These are phyloP conservation scores for Hypomecis punctinalis DNA, from an alignment of 2,888 invertebrate species.

Conservation along the genomic window DNA sequence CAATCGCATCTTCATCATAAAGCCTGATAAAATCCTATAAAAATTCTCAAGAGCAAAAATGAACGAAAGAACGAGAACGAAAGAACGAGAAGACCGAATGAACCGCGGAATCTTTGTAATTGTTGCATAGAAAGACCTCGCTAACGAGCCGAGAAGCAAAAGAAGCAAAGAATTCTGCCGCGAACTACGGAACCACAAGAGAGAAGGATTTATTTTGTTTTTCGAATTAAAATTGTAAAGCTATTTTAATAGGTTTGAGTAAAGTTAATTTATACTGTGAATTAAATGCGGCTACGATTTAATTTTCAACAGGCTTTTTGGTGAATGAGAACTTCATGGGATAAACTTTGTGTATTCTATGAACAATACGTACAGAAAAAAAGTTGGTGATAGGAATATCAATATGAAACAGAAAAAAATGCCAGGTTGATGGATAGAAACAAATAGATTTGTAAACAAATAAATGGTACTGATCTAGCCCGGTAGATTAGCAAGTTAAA, in stretches of 20 bases:
- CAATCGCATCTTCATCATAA: conserved; percentile 23
- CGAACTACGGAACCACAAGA: conserved; percentile 1
- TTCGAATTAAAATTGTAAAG: neutral
- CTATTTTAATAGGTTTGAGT: neutral
- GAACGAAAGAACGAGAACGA: conserved; percentile 10
- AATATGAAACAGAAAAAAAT: no score
- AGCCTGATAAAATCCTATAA: conserved; percentile 24
- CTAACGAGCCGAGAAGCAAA: conserved; percentile 58
- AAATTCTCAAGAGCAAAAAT: conserved; percentile 11
- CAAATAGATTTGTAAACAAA: no score
- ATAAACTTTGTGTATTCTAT: no score
- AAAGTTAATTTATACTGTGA: no score
- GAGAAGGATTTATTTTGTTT: neutral
- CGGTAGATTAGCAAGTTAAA: no score
- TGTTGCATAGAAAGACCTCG: conserved; percentile 63
- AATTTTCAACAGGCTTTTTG: no score
- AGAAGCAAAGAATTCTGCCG: conserved; percentile 6
- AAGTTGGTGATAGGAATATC: no score
- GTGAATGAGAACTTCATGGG: no score
- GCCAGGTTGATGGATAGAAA: no score
- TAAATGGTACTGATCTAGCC: no score
- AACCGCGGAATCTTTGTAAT: conserved; percentile 65
- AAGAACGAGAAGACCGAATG: conserved; percentile 46
- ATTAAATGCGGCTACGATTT: no score
- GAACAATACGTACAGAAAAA: no score